phyloP scores from a whole-genome alignment of 2,113 vertebrate genomes.

The Sula dactylatra region DNA sequence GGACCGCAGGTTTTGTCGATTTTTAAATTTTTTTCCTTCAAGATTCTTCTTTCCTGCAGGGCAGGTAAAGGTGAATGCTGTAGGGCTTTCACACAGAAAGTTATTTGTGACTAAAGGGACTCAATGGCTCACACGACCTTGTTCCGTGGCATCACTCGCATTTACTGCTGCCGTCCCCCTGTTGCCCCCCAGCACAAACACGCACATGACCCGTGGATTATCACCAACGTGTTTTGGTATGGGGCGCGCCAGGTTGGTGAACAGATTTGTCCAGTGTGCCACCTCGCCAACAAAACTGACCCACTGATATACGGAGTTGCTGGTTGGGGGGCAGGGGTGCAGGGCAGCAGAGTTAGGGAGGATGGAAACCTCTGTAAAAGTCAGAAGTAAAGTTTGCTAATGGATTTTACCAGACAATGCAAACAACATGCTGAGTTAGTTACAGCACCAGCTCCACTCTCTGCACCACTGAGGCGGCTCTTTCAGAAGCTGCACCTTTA shows the following conservation, averaged over 20 bases:
- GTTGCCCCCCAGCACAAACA: neutral
- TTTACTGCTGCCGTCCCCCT: fast-evolving
- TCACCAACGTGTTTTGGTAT: neutral
- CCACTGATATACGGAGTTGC: neutral
- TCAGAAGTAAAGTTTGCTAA: neutral
- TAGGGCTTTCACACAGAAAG: neutral
- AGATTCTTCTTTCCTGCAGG: neutral
- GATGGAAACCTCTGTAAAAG: neutral
- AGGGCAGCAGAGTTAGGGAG: neutral
- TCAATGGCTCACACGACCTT: fast-evolving
- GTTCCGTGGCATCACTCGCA: neutral
- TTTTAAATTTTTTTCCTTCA: no score
- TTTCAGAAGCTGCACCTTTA: neutral
- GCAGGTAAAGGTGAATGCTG: neutral
- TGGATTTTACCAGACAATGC: neutral
- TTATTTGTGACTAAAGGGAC: neutral
- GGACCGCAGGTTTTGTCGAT: neutral
- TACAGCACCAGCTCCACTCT: neutral
- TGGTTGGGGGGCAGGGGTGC: neutral
- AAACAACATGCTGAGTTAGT: neutral
- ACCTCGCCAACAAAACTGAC: neutral
- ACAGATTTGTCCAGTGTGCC: neutral
- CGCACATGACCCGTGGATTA: fast-evolving
- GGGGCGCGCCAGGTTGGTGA: neutral
- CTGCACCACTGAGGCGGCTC: neutral